Percentiles rank a stretch among this genome's conserved stretches.
Conservation (phyloP, 2,113 vertebrate species). For the Cyphomyrus plagiostoma region DNA sequence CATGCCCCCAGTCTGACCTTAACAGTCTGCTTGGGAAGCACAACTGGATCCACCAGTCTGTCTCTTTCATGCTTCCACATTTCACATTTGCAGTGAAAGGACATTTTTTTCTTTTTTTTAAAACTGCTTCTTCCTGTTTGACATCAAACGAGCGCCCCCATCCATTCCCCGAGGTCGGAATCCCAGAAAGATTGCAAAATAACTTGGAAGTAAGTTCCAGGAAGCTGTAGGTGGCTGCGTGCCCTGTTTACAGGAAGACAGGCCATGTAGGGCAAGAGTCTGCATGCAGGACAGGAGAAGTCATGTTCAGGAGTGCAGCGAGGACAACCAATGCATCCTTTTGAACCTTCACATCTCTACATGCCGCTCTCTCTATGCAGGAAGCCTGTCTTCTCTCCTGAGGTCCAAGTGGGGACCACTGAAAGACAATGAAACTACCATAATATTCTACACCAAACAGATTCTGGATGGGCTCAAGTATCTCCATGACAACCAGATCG, state of each 20-base stretch:
- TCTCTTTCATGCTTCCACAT: not conserved
- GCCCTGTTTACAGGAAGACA: constrained; percentile 10
- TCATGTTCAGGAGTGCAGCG: not conserved
- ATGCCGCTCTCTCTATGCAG: constrained; percentile 44
- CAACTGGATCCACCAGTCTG: not conserved
- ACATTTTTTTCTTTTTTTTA: not conserved
- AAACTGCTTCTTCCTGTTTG: not conserved
- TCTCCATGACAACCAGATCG: constrained; percentile 85
- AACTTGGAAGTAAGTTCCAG: not conserved
- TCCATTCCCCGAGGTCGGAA: not conserved
- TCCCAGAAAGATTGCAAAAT: not conserved
- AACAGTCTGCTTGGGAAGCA: no score
- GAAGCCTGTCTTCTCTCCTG: constrained; percentile 82
- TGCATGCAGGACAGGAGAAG: not conserved
- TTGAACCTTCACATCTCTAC: not conserved
- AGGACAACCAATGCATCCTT: not conserved
- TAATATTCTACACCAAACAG: constrained; percentile 87
- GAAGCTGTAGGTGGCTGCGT: not conserved
- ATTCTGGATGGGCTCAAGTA: constrained; percentile 82
- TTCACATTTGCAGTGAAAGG: not conserved
- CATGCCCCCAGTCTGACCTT: not conserved
- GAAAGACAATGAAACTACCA: constrained; percentile 84
- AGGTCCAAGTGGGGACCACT: constrained; percentile 86
- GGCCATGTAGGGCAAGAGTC: not conserved
- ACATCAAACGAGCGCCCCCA: not conserved